Conservation (phyloP, 2,888 invertebrate species). For the Unio pictorum region DNA sequence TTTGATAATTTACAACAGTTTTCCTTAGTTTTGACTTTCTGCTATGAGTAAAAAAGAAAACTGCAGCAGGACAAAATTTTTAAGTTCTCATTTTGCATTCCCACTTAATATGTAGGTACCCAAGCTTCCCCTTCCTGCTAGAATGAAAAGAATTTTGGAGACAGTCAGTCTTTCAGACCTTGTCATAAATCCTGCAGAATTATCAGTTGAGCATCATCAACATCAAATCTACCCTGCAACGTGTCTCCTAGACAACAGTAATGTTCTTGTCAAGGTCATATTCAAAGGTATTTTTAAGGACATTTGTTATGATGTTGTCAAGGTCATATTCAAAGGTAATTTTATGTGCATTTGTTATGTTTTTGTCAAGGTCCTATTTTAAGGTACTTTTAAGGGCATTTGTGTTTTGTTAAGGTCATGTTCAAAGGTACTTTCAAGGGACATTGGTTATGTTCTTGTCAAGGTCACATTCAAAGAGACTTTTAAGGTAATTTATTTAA, state of each 20-base stretch:
- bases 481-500: neutral
- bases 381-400: conserved; percentile 7
- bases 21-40: no score
- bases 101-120: conserved; percentile 9
- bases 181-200: conserved; percentile 38
- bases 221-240: conserved; percentile 39
- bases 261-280: conserved; percentile 33
- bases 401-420: conserved; percentile 29
- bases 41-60: no score
- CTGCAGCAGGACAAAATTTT: no score
- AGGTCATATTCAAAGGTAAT: conserved; percentile 21
- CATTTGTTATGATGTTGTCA: conserved; percentile 22
- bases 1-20: no score
- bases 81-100: no score
- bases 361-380: conserved; percentile 27
- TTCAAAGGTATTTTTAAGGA: conserved; percentile 11
- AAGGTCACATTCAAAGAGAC: conserved; percentile 23
- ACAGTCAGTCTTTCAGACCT: conserved; percentile 43
- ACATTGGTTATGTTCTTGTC: conserved; percentile 18
- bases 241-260: conserved; percentile 31
- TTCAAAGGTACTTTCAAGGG: conserved; percentile 8
- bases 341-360: conserved; percentile 5
- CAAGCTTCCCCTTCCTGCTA: conserved; percentile 38
- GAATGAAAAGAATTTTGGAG: conserved; percentile 23
- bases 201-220: conserved; percentile 26